These are phyloP conservation scores for Sarcophaga rosellei DNA, from an alignment of 2,888 invertebrate species.

Conservation along the genomic window DNA sequence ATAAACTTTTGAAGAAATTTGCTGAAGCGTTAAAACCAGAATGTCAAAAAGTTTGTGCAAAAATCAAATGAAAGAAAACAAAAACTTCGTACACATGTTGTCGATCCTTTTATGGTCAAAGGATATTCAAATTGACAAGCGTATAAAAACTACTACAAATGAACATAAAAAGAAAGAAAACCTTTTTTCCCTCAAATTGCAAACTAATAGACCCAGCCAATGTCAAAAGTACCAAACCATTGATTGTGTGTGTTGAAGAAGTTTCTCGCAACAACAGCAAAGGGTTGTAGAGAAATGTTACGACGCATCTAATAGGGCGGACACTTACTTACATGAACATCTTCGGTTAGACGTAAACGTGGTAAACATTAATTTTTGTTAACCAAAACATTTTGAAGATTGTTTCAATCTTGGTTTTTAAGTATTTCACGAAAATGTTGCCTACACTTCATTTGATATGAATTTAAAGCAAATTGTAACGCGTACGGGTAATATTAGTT, in stretches of 20 bases:
- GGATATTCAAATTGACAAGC: constrained; percentile 67
- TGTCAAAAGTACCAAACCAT: constrained; percentile 53
- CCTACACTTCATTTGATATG: too few relatives aligned
- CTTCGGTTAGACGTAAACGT: not conserved
- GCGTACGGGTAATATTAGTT: too few relatives aligned
- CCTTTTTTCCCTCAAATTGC: constrained; percentile 21
- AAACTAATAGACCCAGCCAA: constrained; percentile 62
- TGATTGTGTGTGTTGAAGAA: not conserved
- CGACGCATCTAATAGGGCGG: constrained; percentile 24
- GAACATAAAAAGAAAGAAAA: not conserved
- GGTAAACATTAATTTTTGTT: not conserved
- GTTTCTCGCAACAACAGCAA: not conserved
- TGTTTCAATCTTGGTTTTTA: too few relatives aligned
- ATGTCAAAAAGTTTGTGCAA: constrained; percentile 62
- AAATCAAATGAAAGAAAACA: constrained; percentile 11
- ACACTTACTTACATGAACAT: constrained; percentile 29
- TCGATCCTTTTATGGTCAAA: constrained; percentile 62
- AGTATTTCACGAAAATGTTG: too few relatives aligned
- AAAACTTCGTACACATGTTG: not conserved
- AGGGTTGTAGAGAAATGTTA: constrained; percentile 27
- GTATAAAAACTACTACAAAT: constrained; percentile 50
- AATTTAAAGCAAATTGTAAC: too few relatives aligned
- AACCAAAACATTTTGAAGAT: too few relatives aligned
- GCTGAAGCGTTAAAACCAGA: constrained; percentile 67
- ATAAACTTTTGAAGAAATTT: constrained; percentile 54